Base-by-base conservation (phyloP, 2,888 invertebrate species). In the Quadroppia sp. region DNA sequence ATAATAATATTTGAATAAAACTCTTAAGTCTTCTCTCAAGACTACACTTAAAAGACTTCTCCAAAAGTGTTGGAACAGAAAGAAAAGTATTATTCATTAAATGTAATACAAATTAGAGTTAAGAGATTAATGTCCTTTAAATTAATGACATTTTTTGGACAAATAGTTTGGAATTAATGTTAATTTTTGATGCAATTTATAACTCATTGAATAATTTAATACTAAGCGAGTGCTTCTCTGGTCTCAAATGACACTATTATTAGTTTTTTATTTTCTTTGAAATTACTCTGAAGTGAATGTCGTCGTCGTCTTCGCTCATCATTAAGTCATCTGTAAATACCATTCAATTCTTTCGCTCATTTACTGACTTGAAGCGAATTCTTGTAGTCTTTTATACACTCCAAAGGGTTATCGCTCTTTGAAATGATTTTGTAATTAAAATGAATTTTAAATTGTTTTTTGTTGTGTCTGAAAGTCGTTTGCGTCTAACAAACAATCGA, bases 161-260 rank as follows among this genome's bases (percentile, higher is more conserved):
- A 9, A 53, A 23, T 45, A 23, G 25, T 53, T 53, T 61, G 4
- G 4, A 61, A 32, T 23, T 56, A 32, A 61, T 61, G 61, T 13
- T 61, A 30, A 61, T 32, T 61, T 28, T 17, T 36, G 6, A 7
- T 17, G n/a, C 32, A n/a, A 61, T 32, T 61, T 32, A 36, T 30
- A n/a, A 48, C 4, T 48, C 15, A 30, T 56, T 56, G 56, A 56
- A 56, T 56, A 28, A 53, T 56, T 56, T 25, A 56, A 56, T 11
- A 28, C 11, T 1, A 56, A 17, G 13, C 11, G 56, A 32, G 30
- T 61, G 13, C 28, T 17, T 53, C 30, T 61, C 32, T 61, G 2
- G n/a, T 61, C n/a, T 23, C 61, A 61, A 32, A 61, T 32, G 61
- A 61, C 61, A 61, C 3, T 11, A 61, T 32, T 61, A 30, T 61